A percentile compares a stretch with the other conserved stretches of the same genome.
These are phyloP conservation scores for Bucorvus abyssinicus DNA, from an alignment of 2,797 vertebrate genomes.

Conservation along the genomic window DNA sequence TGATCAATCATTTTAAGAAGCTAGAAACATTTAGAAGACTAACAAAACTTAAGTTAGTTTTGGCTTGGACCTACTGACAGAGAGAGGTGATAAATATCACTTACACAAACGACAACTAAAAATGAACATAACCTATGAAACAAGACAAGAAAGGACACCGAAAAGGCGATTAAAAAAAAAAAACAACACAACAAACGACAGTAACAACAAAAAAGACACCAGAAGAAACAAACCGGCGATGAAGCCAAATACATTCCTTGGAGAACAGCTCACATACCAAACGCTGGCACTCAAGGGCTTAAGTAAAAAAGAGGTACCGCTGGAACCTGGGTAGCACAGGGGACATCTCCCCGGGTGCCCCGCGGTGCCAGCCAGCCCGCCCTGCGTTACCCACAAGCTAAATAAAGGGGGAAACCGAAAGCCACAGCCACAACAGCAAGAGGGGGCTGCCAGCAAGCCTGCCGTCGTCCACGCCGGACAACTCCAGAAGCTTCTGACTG, in stretches of 20 bases:
- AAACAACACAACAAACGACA: too few relatives aligned
- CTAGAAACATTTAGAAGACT: background rate
- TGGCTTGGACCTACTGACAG: background rate
- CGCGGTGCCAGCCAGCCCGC: background rate
- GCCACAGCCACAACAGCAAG: background rate
- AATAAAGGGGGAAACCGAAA: rapidly evolving
- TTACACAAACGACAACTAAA: rapidly evolving
- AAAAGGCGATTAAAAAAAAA: rapidly evolving
- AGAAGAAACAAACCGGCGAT: too few relatives aligned
- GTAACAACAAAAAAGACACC: too few relatives aligned
- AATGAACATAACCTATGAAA: rapidly evolving
- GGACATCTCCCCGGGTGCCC: background rate
- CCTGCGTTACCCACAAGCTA: rapidly evolving
- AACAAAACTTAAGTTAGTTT: background rate
- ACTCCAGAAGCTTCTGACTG: background rate
- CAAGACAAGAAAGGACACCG: rapidly evolving
- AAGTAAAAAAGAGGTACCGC: background rate
- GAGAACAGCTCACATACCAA: background rate
- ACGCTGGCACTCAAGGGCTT: background rate
- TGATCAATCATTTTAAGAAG: background rate
- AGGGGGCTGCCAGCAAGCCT: background rate
- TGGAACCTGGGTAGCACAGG: rapidly evolving
- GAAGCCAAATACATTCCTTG: background rate
- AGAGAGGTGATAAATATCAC: background rate
- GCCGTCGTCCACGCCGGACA: rapidly evolving